Percentiles rank a stretch among this genome's conserved stretches.
Conservation (phyloP, 2,888 invertebrate species). For the Nymphalis polychloros region DNA sequence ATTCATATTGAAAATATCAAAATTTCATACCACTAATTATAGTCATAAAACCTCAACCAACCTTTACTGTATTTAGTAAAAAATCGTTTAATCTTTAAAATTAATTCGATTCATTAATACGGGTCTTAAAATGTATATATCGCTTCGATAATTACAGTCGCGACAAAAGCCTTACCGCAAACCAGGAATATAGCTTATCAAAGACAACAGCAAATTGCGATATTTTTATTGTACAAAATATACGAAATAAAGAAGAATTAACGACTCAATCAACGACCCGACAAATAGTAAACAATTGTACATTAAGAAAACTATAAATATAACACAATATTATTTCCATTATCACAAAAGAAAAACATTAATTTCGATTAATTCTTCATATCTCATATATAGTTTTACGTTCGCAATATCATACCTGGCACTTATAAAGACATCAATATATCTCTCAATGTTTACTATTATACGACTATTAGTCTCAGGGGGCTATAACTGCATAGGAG, state of each 20-base stretch:
- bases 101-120: slow-evolving; percentile 7
- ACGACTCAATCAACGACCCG: too few species aligned
- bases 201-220: too few species aligned
- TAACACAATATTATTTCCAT: background rate
- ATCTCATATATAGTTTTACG: slow-evolving; percentile 2
- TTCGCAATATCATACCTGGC: slow-evolving; percentile 11
- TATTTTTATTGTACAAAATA: too few species aligned
- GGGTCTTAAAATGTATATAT: too few species aligned
- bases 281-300: too few species aligned
- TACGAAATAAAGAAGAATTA: too few species aligned
- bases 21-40: slow-evolving; percentile 12
- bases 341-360: background rate
- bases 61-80: slow-evolving; percentile 22
- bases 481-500: slow-evolving; percentile 24
- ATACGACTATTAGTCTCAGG: slow-evolving; percentile 36
- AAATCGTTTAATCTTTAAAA: slow-evolving; percentile 15
- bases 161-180: too few species aligned
- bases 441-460: slow-evolving; percentile 28
- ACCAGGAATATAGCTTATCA: too few species aligned
- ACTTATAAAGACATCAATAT: slow-evolving; percentile 35
- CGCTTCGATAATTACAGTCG: too few species aligned
- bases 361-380: background rate
- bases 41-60: slow-evolving; percentile 17
- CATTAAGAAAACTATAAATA: background rate
- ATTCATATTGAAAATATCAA: slow-evolving; percentile 8